A percentile compares a stretch with the other conserved stretches of the same genome.
phyloP scores from a whole-genome alignment of 1,140 invertebrate species.

The Anagrus nilaparvatae region DNA sequence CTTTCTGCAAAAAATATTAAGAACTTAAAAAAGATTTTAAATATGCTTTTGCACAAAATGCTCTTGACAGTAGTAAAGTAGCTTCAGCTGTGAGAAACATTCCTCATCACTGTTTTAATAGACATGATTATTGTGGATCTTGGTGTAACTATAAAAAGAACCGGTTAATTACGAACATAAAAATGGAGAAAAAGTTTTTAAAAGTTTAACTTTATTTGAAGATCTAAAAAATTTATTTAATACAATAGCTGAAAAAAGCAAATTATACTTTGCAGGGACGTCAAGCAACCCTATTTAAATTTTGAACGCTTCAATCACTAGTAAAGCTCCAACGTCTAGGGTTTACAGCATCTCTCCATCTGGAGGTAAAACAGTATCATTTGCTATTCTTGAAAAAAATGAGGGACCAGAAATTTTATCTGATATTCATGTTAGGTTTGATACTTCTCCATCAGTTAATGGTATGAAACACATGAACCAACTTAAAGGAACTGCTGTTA shows the following conservation, averaged over 20 bases:
- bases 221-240: conserved; percentile 10
- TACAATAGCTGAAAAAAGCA: conserved; percentile 7
- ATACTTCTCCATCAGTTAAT: too few species aligned
- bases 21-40: conserved; percentile 16
- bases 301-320: conserved; percentile 14
- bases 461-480: too few species aligned
- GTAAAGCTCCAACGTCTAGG: conserved; percentile 10
- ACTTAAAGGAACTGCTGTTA: too few species aligned
- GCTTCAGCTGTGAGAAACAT: conserved; percentile 15
- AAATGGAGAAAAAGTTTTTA: conserved; percentile 12
- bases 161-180: conserved; percentile 10
- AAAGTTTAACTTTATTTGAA: conserved; percentile 9
- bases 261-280: conserved; percentile 8
- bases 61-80: conserved; percentile 9
- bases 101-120: conserved; percentile 11
- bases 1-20: conserved; percentile 12
- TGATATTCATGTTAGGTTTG: too few species aligned
- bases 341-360: conserved; percentile 11
- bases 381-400: conserved; percentile 10
- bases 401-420: too few species aligned
- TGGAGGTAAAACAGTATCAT: conserved; percentile 12
- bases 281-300: conserved; percentile 17
- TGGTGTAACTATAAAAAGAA: conserved; percentile 13
- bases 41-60: conserved; percentile 17
- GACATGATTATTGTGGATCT: conserved; percentile 13